Base-by-base conservation (phyloP, 1,140 invertebrate species). In the Sitophilus oryzae region DNA sequence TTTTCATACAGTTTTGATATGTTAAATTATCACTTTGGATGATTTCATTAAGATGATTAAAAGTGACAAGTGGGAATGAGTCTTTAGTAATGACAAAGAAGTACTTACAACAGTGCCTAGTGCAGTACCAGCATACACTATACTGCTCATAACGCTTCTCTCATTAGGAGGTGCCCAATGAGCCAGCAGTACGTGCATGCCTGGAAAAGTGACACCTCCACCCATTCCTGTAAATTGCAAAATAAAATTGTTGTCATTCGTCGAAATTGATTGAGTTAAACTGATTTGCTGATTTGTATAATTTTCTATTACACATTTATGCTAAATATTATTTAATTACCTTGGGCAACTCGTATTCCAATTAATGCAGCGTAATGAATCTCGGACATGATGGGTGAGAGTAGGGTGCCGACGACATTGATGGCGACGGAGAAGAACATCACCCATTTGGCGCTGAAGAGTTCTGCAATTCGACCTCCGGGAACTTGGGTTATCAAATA, bases 381-480 rank as follows among this genome's bases (percentile, higher is more conserved):
- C 8, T 80, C 52, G 0, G 85, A 84, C 50, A 82, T 77, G 2
- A 77, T 71, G 0, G 84, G 86, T 21, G 79, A 85, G n/a, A 85
- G 70, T 50, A 87, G 66, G 9, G 83, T 85, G 72, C 88, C 80
- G 1, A 88, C 60, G 6, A 90, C 81, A 62, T 91, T 89, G n/a
- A 91, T 77, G 45, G 81, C 78, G 9, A 89, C 84, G 1, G 88
- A 88, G 60, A 80, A 79, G 56, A 85, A 84, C 78, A 93, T 88
- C 40, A 92, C 82, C 82, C 86, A 87, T 74, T 91, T 92, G 1
- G 86, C 88, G 2, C 87, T 89, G 60, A 84, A 80, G 23, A 81
- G 69, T 71, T 91, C 88, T 0, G 88, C 83, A 36, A 91, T 71
- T 52, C 83, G 76, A 1, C 85, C 89, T 34, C 88, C 88, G 50